phyloP scores from a whole-genome alignment of 1,140 invertebrate species.

The Drosophila orosa region DNA sequence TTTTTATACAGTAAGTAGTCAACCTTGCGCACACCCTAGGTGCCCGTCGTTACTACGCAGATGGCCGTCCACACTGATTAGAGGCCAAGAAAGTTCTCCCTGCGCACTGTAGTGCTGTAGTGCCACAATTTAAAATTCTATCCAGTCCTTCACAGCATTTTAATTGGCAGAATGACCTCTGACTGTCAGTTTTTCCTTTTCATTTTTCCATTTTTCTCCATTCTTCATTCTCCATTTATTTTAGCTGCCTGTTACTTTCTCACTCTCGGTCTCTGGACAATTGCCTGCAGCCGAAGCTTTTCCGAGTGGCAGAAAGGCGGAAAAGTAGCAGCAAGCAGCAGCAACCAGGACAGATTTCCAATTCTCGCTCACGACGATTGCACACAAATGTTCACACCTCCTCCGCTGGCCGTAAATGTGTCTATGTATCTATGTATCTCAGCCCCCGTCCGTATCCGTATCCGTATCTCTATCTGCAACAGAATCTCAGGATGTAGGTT shows the following conservation, averaged over 20 bases:
- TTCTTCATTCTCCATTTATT: conserved; percentile 2
- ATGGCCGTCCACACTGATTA: background rate
- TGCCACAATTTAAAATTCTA: conserved; percentile 5
- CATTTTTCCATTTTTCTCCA: background rate
- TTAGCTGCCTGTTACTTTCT: conserved; percentile 19
- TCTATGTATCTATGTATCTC: background rate
- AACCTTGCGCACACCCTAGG: background rate
- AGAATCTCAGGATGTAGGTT: background rate
- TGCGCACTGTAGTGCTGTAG: background rate
- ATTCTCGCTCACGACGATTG: conserved; percentile 25
- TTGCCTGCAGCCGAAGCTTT: conserved; percentile 21
- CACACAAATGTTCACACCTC: conserved; percentile 36
- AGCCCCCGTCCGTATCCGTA: background rate
- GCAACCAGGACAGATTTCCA: conserved; percentile 22
- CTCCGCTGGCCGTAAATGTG: background rate
- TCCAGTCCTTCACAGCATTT: conserved; percentile 15
- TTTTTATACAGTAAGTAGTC: background rate
- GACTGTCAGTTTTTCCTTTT: conserved; percentile 17
- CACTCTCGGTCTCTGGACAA: conserved; percentile 16
- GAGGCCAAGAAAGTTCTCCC: background rate
- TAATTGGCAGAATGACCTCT: conserved; percentile 41
- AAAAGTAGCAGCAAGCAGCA: conserved; percentile 9
- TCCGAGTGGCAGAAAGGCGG: conserved; percentile 1
- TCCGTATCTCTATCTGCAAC: conserved; percentile 6
- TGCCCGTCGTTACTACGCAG: background rate